These are phyloP conservation scores for Rhombomys opimus DNA, from an alignment of 2,113 vertebrate genomes.

Conservation along the genomic window DNA sequence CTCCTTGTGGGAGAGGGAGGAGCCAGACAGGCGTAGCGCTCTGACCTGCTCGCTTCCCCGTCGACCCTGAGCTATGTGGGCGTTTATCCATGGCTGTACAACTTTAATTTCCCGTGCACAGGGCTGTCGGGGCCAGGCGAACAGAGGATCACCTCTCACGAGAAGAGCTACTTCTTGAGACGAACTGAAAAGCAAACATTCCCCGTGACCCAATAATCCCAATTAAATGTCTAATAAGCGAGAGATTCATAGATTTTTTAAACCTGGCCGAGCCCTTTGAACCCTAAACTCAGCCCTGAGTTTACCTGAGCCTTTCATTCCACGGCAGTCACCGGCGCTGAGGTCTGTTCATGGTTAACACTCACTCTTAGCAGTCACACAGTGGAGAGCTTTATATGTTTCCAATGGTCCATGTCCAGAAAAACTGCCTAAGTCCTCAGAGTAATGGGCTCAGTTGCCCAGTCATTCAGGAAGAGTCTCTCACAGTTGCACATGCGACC, in stretches of 20 bases:
- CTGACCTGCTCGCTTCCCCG: conserved; percentile 13
- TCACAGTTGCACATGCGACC: conserved; percentile 85
- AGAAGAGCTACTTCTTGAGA: neutral
- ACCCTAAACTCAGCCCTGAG: conserved; percentile 53
- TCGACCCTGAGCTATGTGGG: neutral
- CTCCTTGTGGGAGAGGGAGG: conserved; percentile 56
- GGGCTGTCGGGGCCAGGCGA: no score
- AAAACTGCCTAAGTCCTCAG: conserved; percentile 81
- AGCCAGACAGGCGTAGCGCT: conserved; percentile 36
- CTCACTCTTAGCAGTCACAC: conserved; percentile 84
- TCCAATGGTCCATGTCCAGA: conserved; percentile 86
- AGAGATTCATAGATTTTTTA: conserved; percentile 72
- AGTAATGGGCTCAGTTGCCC: conserved; percentile 83
- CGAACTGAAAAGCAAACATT: neutral
- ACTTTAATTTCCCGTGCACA: neutral
- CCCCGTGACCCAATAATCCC: conserved; percentile 9
- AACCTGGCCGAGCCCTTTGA: conserved; percentile 69
- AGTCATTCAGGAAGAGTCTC: conserved; percentile 84
- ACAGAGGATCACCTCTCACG: neutral
- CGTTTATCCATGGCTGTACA: rapidly evolving
- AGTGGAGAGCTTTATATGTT: conserved; percentile 84
- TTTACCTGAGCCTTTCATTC: conserved; percentile 76
- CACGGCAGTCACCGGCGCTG: conserved; percentile 75
- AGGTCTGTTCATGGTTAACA: conserved; percentile 78
- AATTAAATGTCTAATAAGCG: neutral